phyloP scores from a whole-genome alignment of 2,113 vertebrate species.

The Neolamprologus devosi region DNA sequence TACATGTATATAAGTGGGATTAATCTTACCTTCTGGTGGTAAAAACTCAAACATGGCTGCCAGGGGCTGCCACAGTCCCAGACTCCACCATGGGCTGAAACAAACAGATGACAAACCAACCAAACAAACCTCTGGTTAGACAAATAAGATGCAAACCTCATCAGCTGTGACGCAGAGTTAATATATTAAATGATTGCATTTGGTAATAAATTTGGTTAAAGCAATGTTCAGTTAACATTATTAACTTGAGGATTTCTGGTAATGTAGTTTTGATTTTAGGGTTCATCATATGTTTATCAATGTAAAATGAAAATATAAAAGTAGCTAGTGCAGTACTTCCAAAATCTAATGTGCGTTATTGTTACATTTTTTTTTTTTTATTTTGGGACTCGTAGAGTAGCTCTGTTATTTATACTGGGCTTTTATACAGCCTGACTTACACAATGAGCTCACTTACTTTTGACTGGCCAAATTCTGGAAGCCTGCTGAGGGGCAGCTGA shows the following conservation, averaged over 20 bases:
- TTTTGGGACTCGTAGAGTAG: neutral
- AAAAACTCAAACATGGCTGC: slow-evolving; percentile 34
- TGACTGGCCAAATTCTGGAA: neutral
- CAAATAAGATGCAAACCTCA: neutral
- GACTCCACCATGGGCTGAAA: slow-evolving; percentile 25
- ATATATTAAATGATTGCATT: neutral
- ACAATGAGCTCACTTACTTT: fast-evolving
- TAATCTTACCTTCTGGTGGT: neutral
- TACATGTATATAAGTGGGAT: neutral
- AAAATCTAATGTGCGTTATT: neutral
- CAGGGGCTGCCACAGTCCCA: slow-evolving; percentile 14
- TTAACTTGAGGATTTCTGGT: neutral
- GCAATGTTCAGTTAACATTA: neutral
- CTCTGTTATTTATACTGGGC: neutral
- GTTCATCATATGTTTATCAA: neutral
- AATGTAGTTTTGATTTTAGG: neutral
- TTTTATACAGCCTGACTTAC: neutral
- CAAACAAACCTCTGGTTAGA: neutral
- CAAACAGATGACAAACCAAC: neutral
- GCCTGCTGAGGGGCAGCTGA: neutral
- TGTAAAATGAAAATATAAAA: neutral
- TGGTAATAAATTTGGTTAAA: neutral
- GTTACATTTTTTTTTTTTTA: neutral
- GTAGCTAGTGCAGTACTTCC: neutral
- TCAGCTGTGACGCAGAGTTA: neutral